Evolutionary conservation across 2,888 invertebrate genomes (phyloP).

Genomic region (Auanema freiburgensis): DNA sequence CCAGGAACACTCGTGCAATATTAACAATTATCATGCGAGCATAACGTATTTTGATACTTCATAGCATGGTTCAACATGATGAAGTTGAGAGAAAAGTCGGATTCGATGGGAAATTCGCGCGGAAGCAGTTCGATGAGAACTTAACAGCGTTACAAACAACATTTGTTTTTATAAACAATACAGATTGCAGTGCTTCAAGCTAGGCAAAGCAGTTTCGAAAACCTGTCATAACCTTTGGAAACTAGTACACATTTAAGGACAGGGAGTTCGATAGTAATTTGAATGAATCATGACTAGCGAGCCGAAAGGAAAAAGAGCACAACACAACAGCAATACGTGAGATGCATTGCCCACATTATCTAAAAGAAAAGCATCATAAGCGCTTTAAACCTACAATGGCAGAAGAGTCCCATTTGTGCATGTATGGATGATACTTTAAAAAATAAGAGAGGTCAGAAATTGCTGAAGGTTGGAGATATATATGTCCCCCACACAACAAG

Average conservation of each 20-base stretch:
- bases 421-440: conserved; percentile 63
- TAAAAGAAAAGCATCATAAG: not conserved
- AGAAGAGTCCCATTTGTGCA: conserved; percentile 64
- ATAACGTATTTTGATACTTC: no score
- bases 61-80: no score
- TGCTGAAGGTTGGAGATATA: no score
- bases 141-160: not conserved
- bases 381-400: conserved; percentile 59
- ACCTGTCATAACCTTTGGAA: not conserved
- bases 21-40: no score
- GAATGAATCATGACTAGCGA: not conserved
- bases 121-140: not conserved
- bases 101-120: no score
- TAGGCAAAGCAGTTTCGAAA: conserved; percentile 1
- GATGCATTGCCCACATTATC: conserved; percentile 1
- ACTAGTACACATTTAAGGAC: conserved; percentile 5
- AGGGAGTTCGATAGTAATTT: not conserved
- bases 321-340: not conserved
- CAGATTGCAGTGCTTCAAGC: no score
- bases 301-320: not conserved
- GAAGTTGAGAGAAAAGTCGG: no score
- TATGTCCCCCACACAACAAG: no score
- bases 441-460: no score
- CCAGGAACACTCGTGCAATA: conserved; percentile 1
- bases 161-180: no score